These are phyloP conservation scores for Malaclemys terrapin DNA, from an alignment of 2,113 vertebrate genomes.

Conservation along the genomic window DNA sequence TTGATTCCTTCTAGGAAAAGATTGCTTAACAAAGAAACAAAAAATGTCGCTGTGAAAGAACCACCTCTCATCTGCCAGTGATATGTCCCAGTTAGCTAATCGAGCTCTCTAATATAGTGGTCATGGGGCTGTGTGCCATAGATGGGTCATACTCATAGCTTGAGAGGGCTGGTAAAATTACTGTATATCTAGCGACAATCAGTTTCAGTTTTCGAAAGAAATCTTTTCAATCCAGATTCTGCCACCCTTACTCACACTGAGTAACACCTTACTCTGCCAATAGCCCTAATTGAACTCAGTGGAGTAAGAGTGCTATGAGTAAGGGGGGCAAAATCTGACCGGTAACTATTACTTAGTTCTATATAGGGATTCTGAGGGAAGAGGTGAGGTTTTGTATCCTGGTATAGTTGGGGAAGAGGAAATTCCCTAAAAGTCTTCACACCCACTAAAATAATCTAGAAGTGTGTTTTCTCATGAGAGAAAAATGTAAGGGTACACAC, in stretches of 20 bases:
- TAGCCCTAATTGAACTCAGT: neutral
- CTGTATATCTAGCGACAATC: neutral
- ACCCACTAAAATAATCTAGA: neutral
- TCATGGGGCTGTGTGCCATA: neutral
- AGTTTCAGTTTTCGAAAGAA: neutral
- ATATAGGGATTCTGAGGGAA: neutral
- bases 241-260: neutral
- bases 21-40: conserved; percentile 29
- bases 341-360: neutral
- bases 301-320: fast-evolving
- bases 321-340: neutral
- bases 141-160: neutral
- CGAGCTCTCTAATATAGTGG: neutral
- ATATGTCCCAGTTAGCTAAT: neutral
- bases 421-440: neutral
- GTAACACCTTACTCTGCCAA: neutral
- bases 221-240: neutral
- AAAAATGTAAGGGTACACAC: neutral
- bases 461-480: neutral
- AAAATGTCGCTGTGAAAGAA: neutral
- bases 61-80: conserved; percentile 15
- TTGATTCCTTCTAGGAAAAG: neutral
- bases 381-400: neutral
- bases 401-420: neutral
- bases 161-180: neutral